Evolutionary conservation across 2,888 invertebrate genomes (phyloP), one percentile per base, ranked within the genome.

Genomic region (Orthosia gothica): DNA sequence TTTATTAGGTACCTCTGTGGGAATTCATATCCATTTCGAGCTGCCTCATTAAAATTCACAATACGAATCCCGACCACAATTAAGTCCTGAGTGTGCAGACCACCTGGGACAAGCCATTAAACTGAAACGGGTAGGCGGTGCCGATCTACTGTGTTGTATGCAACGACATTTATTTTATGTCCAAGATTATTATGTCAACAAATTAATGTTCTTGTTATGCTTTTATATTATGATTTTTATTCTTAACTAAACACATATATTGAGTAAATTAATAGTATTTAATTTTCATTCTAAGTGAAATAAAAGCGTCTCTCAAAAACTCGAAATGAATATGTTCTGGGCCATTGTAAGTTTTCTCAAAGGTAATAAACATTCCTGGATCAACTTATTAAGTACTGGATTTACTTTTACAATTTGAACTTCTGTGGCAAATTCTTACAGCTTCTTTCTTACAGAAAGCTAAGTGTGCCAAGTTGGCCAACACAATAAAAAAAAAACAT

Each of bases 11-110:
- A 69, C 49, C 50, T 72, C 63, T 70, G 67, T 70, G 75, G 57
- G 70, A 58, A 74, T 70, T 69, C 50, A 74, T 62, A 66, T 72
- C 59, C 65, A 79, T 79, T 84, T 76, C 55, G 68, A 84, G 61
- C 67, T 65, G 64, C 70, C 66, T 80, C 68, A 87, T 86, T 87
- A 62, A 82, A 68, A 85, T 85, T 84, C 80, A 72, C 55, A 77
- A 71, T 76, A 65, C 80, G 74, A 70, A 78, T 68, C 57, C 57
- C 23, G 61, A 73, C 73, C 67, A 81, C 61, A 81, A 85, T 82
- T 78, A 81, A 75, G 61, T 74, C 58, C 32, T 50, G 79, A 76
- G 57, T 71, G 62, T 57, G 57, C 23, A 63, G 69, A 65, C 79
- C 83, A 85, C 78, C 81, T 81, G 79, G 67, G 81, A 74, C 75